Evolutionary conservation across 2,888 invertebrate species (phyloP).

Genomic region (Acheta domesticus): DNA sequence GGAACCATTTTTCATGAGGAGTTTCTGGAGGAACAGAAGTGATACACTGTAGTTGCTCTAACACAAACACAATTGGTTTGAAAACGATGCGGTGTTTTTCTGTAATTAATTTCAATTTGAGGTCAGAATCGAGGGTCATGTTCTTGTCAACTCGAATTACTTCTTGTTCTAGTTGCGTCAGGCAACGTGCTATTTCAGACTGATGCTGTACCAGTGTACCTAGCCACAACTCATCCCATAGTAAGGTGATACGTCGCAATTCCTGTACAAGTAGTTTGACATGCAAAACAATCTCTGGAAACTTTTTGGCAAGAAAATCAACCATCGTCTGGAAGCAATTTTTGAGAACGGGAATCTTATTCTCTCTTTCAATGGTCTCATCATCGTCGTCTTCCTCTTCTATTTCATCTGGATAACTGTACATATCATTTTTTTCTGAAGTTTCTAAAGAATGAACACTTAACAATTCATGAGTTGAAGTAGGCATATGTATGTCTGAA

Average conservation of each 20-base stretch:
- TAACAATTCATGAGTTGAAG: slow-evolving; percentile 36
- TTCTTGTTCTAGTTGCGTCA: slow-evolving; percentile 79
- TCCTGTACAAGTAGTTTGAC: slow-evolving; percentile 88
- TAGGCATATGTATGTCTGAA: slow-evolving; percentile 35
- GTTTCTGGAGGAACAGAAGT: slow-evolving; percentile 83
- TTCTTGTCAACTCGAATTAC: slow-evolving; percentile 74
- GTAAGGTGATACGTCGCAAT: slow-evolving; percentile 83
- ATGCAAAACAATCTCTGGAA: slow-evolving; percentile 81
- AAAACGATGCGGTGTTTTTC: slow-evolving; percentile 88
- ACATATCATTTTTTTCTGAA: slow-evolving; percentile 47
- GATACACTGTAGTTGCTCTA: slow-evolving; percentile 79
- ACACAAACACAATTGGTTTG: slow-evolving; percentile 76
- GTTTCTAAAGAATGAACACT: slow-evolving; percentile 41
- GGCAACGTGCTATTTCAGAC: slow-evolving; percentile 72
- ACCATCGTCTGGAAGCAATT: slow-evolving; percentile 84
- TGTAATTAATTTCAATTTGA: slow-evolving; percentile 70
- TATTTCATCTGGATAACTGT: slow-evolving; percentile 50
- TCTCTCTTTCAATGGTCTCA: slow-evolving; percentile 58
- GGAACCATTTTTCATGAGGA: slow-evolving; percentile 84
- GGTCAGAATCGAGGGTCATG: slow-evolving; percentile 61
- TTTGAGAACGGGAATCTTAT: slow-evolving; percentile 62
- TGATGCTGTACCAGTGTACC: slow-evolving; percentile 88
- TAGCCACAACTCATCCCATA: slow-evolving; percentile 93
- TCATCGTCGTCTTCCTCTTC: slow-evolving; percentile 48
- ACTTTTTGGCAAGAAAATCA: slow-evolving; percentile 77